Percentiles rank a stretch among this genome's conserved stretches.
phyloP scores from a whole-genome alignment of 2,888 invertebrate genomes.

The Plagodis dolabraria region DNA sequence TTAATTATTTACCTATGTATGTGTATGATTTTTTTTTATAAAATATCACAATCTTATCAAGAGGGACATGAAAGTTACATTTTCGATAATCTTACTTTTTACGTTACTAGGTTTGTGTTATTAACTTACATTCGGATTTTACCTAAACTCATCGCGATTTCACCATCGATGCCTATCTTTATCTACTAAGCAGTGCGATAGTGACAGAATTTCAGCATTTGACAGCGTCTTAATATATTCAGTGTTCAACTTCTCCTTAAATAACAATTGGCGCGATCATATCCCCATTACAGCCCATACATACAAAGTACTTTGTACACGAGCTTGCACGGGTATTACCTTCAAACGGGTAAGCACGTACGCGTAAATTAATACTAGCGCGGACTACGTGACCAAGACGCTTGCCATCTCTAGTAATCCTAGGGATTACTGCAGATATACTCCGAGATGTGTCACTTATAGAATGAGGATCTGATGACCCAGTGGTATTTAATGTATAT shows the following conservation, averaged over 20 bases:
- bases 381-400: slow-evolving; percentile 60
- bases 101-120: no score
- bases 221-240: no score
- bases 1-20: no score
- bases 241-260: slow-evolving; percentile 43
- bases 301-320: slow-evolving; percentile 45
- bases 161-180: no score
- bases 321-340: neutral
- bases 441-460: neutral
- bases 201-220: no score
- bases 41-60: no score
- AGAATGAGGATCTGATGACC: neutral
- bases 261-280: slow-evolving; percentile 54
- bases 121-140: no score
- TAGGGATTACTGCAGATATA: neutral
- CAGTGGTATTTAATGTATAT: neutral
- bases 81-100: no score
- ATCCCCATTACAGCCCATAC: slow-evolving; percentile 48
- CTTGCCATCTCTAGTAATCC: slow-evolving; percentile 48
- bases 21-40: no score
- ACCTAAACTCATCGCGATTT: no score
- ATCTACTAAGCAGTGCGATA: no score
- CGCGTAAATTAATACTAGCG: slow-evolving; percentile 61
- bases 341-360: slow-evolving; percentile 61
- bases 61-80: no score